A percentile compares a stretch with the other conserved stretches of the same genome.
Conservation (phyloP, 2,888 invertebrate species). For the Troides aeacus region DNA sequence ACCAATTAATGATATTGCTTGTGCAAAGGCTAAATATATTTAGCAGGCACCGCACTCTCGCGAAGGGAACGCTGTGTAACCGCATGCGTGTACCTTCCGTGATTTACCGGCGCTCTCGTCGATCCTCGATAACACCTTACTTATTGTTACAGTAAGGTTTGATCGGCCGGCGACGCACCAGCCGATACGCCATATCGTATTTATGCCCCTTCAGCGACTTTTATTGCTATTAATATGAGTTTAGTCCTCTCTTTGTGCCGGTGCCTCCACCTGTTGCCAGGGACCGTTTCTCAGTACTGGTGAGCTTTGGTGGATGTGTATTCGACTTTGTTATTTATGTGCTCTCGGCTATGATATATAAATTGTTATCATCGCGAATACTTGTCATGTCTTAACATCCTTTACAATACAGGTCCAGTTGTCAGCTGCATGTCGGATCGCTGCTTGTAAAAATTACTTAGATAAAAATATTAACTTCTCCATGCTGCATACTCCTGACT, state of each 20-base stretch:
- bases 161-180: constrained; percentile 55
- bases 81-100: constrained; percentile 47
- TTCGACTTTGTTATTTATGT: too few relatives aligned
- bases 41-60: constrained; percentile 29
- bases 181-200: constrained; percentile 48
- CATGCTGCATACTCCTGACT: too few relatives aligned
- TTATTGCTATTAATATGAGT: constrained; percentile 59
- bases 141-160: constrained; percentile 61
- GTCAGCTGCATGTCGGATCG: too few relatives aligned
- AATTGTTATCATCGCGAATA: too few relatives aligned
- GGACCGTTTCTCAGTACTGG: constrained; percentile 13
- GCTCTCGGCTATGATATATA: too few relatives aligned
- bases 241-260: constrained; percentile 34
- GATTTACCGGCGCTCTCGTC: constrained; percentile 57
- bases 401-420: too few relatives aligned
- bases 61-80: constrained; percentile 35
- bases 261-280: constrained; percentile 38
- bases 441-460: too few relatives aligned
- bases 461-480: too few relatives aligned
- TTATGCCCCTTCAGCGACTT: constrained; percentile 58
- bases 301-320: not conserved
- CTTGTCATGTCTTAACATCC: too few relatives aligned
- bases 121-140: constrained; percentile 64
- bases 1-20: too few relatives aligned
- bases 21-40: not conserved